Evolutionary conservation across 2,888 invertebrate genomes (phyloP).

Genomic region (Andrena chrysosceles): DNA sequence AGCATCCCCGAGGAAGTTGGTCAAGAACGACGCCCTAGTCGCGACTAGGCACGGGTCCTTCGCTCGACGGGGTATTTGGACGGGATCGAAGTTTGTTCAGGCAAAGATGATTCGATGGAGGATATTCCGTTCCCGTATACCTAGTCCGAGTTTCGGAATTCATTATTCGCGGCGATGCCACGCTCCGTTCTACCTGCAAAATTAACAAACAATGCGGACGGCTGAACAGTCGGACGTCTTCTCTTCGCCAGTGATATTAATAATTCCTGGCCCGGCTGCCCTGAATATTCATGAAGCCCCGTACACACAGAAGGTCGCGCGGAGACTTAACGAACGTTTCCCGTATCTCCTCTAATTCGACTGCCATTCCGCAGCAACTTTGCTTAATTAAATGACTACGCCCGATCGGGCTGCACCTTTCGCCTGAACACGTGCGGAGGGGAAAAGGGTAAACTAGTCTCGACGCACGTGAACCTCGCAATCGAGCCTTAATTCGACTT

Average conservation of each 20-base stretch:
- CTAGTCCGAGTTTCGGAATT: not conserved
- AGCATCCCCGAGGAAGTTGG: not conserved
- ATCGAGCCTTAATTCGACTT: not conserved
- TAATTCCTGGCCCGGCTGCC: slow-evolving; percentile 35
- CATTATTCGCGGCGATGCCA: not conserved
- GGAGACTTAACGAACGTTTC: slow-evolving; percentile 43
- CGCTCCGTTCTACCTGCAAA: not conserved
- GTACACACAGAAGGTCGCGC: slow-evolving; percentile 13
- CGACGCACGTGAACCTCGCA: not conserved
- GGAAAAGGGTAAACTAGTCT: not conserved
- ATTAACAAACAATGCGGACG: slow-evolving; percentile 25
- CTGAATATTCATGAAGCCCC: slow-evolving; percentile 62
- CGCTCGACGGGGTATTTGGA: not conserved
- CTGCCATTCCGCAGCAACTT: slow-evolving; percentile 7
- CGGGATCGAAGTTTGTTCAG: not conserved
- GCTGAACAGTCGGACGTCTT: slow-evolving; percentile 19
- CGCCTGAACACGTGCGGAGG: too few species aligned
- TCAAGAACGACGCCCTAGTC: not conserved
- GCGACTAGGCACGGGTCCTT: not conserved
- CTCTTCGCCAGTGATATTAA: slow-evolving; percentile 54
- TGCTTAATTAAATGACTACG: slow-evolving; percentile 48
- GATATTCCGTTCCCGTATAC: not conserved
- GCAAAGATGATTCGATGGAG: not conserved
- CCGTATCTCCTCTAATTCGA: slow-evolving; percentile 25
- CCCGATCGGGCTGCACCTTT: not conserved